Conservation (phyloP, 1,140 invertebrate species). For the Meloidogyne floridensis region DNA sequence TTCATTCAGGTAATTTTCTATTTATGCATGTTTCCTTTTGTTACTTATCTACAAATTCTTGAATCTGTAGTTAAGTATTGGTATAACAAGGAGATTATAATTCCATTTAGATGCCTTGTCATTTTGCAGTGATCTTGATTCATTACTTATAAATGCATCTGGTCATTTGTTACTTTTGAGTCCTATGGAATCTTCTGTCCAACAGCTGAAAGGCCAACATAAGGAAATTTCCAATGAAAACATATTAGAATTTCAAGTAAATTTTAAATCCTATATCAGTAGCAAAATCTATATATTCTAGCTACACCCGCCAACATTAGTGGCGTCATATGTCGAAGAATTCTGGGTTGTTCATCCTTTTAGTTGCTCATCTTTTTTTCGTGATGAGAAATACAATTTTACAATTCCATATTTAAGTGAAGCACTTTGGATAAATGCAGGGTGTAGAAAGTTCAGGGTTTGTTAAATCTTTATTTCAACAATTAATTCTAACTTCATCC, state of each 20-base stretch:
- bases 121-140: conserved; percentile 60
- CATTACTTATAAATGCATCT: conserved; percentile 61
- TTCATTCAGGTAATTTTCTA: conserved; percentile 65
- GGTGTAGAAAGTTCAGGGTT: conserved; percentile 87
- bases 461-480: not conserved
- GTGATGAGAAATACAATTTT: not conserved
- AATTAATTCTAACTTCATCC: not conserved
- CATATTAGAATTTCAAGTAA: conserved; percentile 49
- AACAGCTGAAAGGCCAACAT: conserved; percentile 23
- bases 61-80: not conserved
- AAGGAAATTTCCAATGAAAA: conserved; percentile 1
- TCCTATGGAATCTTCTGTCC: conserved; percentile 35
- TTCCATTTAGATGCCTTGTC: conserved; percentile 45
- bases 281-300: conserved; percentile 65
- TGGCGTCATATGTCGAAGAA: conserved; percentile 94
- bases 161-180: conserved; percentile 62
- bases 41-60: not conserved
- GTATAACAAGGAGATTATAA: too few species aligned
- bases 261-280: conserved; percentile 25
- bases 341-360: conserved; percentile 74
- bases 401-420: conserved; percentile 82
- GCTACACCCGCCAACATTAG: conserved; percentile 81
- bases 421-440: conserved; percentile 94
- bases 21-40: conserved; percentile 25
- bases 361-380: not conserved